Conservation (phyloP, 2,113 vertebrate species). For the Serinus canaria region DNA sequence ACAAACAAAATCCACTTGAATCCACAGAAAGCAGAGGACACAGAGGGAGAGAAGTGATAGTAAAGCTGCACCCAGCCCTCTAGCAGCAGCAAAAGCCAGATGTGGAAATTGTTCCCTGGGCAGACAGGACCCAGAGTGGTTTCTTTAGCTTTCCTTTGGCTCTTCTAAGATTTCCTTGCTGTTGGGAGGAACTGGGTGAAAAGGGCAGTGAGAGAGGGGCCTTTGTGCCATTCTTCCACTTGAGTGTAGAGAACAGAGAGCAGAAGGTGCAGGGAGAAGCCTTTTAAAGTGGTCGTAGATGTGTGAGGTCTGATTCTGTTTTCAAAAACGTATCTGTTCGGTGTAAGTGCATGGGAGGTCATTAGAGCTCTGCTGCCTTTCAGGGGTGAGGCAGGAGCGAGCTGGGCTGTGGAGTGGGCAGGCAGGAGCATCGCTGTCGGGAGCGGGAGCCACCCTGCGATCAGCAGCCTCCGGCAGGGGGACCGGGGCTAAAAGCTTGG, state of each 20-base stretch:
- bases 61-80: background rate
- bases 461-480: background rate
- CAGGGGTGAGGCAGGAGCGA: background rate
- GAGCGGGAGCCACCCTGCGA: background rate
- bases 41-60: background rate
- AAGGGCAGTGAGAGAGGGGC: background rate
- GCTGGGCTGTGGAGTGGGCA: background rate
- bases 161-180: background rate
- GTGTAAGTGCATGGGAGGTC: conserved; percentile 32
- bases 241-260: conserved; percentile 29
- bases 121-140: background rate
- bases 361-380: background rate
- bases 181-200: background rate
- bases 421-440: background rate
- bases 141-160: background rate
- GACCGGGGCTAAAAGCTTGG: background rate
- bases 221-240: background rate
- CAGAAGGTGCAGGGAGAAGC: background rate
- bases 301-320: conserved; percentile 44
- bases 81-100: background rate
- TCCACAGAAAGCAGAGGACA: background rate
- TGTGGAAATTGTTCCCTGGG: background rate
- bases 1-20: background rate
- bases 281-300: background rate
- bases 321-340: background rate